Conservation (phyloP, 2,888 invertebrate species). For the Meganola albula region DNA sequence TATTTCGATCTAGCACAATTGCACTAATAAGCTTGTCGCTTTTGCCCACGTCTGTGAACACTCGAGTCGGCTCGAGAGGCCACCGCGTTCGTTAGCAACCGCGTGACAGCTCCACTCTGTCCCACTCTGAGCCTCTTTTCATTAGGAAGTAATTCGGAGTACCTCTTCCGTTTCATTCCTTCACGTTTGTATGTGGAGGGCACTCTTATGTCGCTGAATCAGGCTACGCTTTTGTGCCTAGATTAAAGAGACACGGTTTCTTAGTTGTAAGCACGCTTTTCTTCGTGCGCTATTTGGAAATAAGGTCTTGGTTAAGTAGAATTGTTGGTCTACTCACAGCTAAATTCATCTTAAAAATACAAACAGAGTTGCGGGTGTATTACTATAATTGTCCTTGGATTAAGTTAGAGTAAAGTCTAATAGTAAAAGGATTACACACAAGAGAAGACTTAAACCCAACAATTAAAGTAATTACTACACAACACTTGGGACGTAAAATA, state of each 20-base stretch:
- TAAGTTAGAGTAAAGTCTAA: no score
- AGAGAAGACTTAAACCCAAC: conserved; percentile 43
- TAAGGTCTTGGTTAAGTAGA: conserved; percentile 44
- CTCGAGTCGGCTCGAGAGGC: conserved; percentile 56
- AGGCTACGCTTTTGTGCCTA: conserved; percentile 75
- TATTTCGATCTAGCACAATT: conserved; percentile 24
- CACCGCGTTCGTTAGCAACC: conserved; percentile 72
- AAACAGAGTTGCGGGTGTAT: no score
- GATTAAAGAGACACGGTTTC: conserved; percentile 73
- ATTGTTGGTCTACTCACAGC: no score
- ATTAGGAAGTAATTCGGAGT: conserved; percentile 77
- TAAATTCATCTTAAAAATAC: no score
- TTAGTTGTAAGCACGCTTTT: conserved; percentile 46
- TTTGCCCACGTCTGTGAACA: conserved; percentile 42
- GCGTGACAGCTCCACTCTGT: conserved; percentile 58
- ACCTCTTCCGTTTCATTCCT: conserved; percentile 74
- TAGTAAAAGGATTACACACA: conserved; percentile 37
- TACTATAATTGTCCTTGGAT: no score
- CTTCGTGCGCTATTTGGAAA: conserved; percentile 61
- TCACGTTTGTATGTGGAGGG: conserved; percentile 63
- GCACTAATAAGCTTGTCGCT: conserved; percentile 44
- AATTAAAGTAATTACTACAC: conserved; percentile 56
- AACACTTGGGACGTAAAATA: conserved; percentile 53
- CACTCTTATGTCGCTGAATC: conserved; percentile 68
- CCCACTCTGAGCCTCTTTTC: conserved; percentile 72